phyloP scores from a whole-genome alignment of 2,113 vertebrate species.

The Ceyx margarethae region DNA sequence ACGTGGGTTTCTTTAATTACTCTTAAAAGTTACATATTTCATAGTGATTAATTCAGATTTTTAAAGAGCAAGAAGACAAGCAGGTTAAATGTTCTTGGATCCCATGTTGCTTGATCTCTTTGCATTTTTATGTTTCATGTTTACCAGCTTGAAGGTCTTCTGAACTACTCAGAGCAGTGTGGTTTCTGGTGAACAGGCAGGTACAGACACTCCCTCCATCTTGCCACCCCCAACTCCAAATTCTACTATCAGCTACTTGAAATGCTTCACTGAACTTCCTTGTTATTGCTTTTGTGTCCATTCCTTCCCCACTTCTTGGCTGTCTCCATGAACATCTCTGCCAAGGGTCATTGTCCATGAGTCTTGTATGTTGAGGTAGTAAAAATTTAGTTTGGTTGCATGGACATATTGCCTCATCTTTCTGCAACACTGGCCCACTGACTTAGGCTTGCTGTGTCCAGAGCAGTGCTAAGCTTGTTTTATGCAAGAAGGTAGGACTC shows the following conservation, averaged over 20 bases:
- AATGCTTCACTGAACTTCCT: background rate
- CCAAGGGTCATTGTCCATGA: background rate
- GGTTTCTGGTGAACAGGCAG: background rate
- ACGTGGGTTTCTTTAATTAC: background rate
- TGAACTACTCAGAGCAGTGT: accelerated
- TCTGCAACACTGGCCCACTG: accelerated
- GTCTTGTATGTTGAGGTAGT: background rate
- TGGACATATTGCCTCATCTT: background rate
- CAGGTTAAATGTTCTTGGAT: background rate
- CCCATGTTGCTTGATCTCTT: background rate
- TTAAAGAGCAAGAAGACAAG: background rate
- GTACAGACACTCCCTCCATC: background rate
- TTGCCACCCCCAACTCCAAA: background rate
- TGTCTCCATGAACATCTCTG: background rate
- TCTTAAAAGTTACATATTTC: background rate
- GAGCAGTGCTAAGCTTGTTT: accelerated
- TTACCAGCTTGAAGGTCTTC: background rate
- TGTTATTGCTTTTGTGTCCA: accelerated
- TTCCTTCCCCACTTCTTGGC: background rate
- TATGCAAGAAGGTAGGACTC: background rate
- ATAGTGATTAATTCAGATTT: background rate
- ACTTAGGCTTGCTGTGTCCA: background rate
- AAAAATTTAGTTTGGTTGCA: background rate
- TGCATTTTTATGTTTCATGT: background rate
- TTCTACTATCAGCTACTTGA: background rate